These are phyloP conservation scores for Papilio glaucus DNA, from an alignment of 1,140 invertebrate genomes.

Conservation along the genomic window DNA sequence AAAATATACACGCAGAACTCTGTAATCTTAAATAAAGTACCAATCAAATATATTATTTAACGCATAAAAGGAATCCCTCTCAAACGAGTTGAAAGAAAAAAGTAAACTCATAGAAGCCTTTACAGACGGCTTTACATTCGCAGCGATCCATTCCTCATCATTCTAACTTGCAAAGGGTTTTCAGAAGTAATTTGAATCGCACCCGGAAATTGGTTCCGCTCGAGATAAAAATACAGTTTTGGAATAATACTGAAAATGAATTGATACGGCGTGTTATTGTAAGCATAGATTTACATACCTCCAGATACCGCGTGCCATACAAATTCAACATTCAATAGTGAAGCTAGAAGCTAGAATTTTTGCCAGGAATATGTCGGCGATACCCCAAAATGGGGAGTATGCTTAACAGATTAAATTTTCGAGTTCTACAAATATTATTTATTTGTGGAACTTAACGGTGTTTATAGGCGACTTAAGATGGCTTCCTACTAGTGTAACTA, in stretches of 20 bases:
- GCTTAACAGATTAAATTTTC: no score
- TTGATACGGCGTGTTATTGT: not conserved
- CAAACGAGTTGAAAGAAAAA: constrained; percentile 20
- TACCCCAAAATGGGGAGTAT: no score
- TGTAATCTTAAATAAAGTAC: not conserved
- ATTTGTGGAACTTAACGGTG: no score
- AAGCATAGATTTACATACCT: no score
- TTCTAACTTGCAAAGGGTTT: constrained; percentile 25
- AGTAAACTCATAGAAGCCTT: not conserved
- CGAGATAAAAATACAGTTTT: not conserved
- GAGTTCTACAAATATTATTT: no score
- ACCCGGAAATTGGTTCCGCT: not conserved
- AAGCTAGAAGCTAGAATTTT: no score
- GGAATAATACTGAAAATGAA: not conserved
- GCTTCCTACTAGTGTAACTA: no score
- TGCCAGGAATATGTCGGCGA: no score
- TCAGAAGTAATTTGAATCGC: constrained; percentile 16
- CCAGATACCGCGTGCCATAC: no score
- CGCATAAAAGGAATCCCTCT: not conserved
- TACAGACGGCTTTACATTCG: not conserved
- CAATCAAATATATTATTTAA: constrained; percentile 17
- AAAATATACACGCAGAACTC: not conserved
- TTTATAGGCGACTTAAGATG: no score
- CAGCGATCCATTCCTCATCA: constrained; percentile 14
- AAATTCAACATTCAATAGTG: no score